Base-by-base conservation (phyloP, 2,113 vertebrate genomes). In the Apus apus region DNA sequence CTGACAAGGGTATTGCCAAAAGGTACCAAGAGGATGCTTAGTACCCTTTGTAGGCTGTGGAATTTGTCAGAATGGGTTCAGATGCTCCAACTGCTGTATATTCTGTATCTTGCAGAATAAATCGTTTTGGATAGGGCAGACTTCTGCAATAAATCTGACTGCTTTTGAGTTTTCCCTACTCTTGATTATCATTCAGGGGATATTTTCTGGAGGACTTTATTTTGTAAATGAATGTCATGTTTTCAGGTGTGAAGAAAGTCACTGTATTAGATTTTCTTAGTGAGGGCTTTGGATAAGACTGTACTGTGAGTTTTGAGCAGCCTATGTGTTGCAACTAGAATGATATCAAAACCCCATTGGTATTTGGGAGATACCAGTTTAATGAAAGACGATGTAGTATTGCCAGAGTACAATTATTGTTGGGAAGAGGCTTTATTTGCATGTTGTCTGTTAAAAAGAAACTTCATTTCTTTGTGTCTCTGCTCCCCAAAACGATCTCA, bases 301-400 rank as follows among this genome's bases (percentile, higher is more conserved):
- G 7, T 45, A 13, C 64, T 5, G 0, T 65, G 43, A 43, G 56
- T 48, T 5, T 85, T 0, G 0, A 73, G 20, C 32, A 56, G 27
- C 32, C 54, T 66, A 19, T 21, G 19, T 22, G 9, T 83, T 66
- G 65, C 34, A 67, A 83, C 13, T 25, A 77, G 88, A 76, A 56
- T 72, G 5, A 15, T 68, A n/a, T 26, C 26, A 40, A 85, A 94
- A 72, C 7, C 6, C 18, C 6, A 11, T 4, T 64, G 36, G 7
- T 86, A 46, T 88, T 90, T 86, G 56, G 43, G 64, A 79, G 50
- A 54, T 34, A 57, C 5, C 17, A 50, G 6, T 74, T 22, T 62
- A 81, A 74, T 34, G n/a, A 51, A 83, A 74, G 29, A 48, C 32
- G 25, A 27, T 43, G 11, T 51, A 74, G 26, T 20, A 13, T 38